Conservation (phyloP, 2,797 vertebrate species). For the Acestrorhynchus altus region DNA sequence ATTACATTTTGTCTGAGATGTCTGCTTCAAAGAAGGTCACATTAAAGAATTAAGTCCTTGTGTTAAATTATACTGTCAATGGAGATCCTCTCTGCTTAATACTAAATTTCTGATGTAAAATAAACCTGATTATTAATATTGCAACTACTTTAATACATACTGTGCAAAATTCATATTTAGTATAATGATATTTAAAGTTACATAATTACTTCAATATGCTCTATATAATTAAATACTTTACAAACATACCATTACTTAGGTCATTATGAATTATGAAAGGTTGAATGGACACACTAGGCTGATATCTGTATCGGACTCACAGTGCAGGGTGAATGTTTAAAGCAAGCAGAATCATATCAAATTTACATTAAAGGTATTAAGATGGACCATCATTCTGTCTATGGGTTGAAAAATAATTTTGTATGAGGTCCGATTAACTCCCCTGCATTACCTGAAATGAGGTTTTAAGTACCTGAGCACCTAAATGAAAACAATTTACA, state of each 20-base stretch:
- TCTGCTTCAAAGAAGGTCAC: not conserved
- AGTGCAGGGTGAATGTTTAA: not conserved
- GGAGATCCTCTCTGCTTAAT: not conserved
- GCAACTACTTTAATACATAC: conserved; percentile 16
- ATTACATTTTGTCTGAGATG: not conserved
- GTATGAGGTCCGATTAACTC: not conserved
- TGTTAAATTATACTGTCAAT: not conserved
- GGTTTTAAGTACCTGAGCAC: not conserved
- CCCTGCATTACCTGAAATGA: not conserved
- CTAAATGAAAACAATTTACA: no score
- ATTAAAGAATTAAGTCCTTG: not conserved
- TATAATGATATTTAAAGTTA: not conserved
- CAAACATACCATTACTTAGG: not conserved
- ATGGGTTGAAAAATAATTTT: not conserved
- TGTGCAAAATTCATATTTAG: conserved; percentile 35
- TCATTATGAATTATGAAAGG: not conserved
- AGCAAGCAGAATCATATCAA: not conserved
- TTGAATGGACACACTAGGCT: not conserved
- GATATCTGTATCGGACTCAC: not conserved
- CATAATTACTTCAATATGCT: conserved; percentile 16
- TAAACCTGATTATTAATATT: conserved; percentile 11
- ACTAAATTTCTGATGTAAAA: conserved; percentile 5
- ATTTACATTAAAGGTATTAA: not conserved
- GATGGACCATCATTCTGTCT: not conserved
- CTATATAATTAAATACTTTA: not conserved